Base-by-base conservation (phyloP, 2,888 invertebrate species). In the Euclidia mi region DNA sequence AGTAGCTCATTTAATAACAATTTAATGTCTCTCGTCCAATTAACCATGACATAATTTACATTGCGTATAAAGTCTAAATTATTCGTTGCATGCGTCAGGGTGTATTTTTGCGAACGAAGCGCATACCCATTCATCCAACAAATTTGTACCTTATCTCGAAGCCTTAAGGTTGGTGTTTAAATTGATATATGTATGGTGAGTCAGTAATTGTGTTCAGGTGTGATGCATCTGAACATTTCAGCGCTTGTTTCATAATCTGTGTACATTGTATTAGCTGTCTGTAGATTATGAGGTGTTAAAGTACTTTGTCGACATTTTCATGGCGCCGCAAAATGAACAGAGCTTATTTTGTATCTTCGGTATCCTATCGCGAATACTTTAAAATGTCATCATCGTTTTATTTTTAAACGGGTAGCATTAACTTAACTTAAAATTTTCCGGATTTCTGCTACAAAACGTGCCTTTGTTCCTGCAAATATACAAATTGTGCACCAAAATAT, bases 181-280 rank as follows among this genome's bases (percentile, higher is more conserved):
- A 32, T 20, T 37, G 25, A 0, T 9, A 0, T 14, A 11, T 1
- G 1, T 10, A 14, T 4, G 6, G 12, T 63, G 64, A 65, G 40
- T 65, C 65, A 65, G 46, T 37, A 43, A 31, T 31, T 2, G 51
- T 67, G 45, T 32, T 15, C 58, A 65, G 57, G 56, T 65, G 65
- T 47, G 32, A 58, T 69, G 65, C 65, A 65, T 69, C 59, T 40
- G 6, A 68, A 47, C 52, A 64, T 64, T 64, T 47, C 40, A 34
- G 41, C 15, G 34, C 50, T 69, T 44, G 45, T 51, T 69, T 50
- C 52, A 41, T 25, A 52, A 62, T 62, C 70, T 64, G 65, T 69
- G 64, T 69, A 64, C 64, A 63, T 47, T 42, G 47, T 65, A 52
- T 25, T 44, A 35, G 50, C 38, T 49, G 65, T 57, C 46, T 28